Evolutionary conservation across 2,888 invertebrate genomes (phyloP).

Genomic region (Dermolepida albohirtum): DNA sequence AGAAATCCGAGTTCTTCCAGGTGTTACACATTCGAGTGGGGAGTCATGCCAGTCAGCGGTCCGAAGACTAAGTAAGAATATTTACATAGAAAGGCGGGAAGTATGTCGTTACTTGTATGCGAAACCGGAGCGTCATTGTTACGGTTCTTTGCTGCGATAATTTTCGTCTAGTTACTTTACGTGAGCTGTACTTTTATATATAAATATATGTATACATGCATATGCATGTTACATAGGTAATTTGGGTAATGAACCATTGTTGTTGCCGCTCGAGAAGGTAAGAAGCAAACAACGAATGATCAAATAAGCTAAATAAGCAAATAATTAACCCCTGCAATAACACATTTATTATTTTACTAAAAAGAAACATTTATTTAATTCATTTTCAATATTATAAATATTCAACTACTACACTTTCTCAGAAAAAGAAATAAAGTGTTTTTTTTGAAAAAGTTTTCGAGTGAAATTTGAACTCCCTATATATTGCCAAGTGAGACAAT

Average conservation of each 20-base stretch:
- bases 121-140: conserved; percentile 54
- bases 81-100: conserved; percentile 61
- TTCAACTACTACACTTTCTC: too few species aligned
- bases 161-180: conserved; percentile 22
- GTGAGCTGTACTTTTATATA: conserved; percentile 1
- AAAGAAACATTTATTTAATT: too few species aligned
- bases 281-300: neutral
- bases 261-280: neutral
- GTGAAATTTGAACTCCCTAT: too few species aligned
- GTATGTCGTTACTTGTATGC: conserved; percentile 56
- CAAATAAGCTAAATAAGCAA: too few species aligned
- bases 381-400: too few species aligned
- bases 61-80: conserved; percentile 46
- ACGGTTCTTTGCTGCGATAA: conserved; percentile 50
- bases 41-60: conserved; percentile 45
- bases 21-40: conserved; percentile 46
- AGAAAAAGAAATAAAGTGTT: too few species aligned
- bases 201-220: neutral
- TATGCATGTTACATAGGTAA: neutral
- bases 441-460: too few species aligned
- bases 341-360: too few species aligned
- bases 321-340: too few species aligned
- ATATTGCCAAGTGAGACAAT: too few species aligned
- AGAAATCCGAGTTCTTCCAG: conserved; percentile 44
- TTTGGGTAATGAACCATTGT: conserved; percentile 18